phyloP scores from a whole-genome alignment of 2,797 vertebrate species.

The Anguilla anguilla region DNA sequence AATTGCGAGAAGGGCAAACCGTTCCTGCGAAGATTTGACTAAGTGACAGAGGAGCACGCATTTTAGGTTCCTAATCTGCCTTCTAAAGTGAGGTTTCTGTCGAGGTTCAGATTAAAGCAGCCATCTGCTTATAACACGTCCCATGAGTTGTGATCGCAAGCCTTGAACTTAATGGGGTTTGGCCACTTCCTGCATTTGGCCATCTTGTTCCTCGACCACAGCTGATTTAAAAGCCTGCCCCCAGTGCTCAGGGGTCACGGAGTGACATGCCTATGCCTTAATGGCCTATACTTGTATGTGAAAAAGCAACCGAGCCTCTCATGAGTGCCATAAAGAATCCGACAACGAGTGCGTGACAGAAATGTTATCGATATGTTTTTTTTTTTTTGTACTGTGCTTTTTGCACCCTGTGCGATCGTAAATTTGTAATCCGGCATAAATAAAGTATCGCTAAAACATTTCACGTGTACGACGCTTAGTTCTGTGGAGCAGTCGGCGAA shows the following conservation, averaged over 20 bases:
- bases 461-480: neutral
- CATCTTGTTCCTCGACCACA: neutral
- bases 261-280: constrained; percentile 29
- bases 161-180: constrained; percentile 13
- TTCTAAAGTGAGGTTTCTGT: neutral
- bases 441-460: neutral
- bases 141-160: neutral
- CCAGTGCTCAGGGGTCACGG: neutral
- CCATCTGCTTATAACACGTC: neutral
- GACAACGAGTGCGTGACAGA: neutral
- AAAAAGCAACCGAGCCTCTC: constrained; percentile 8
- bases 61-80: neutral
- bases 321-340: neutral
- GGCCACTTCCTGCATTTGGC: constrained; percentile 17
- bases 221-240: constrained; percentile 8
- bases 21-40: constrained; percentile 13
- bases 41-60: neutral
- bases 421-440: neutral
- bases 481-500: neutral
- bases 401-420: neutral
- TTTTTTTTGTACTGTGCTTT: neutral
- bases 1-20: constrained; percentile 15
- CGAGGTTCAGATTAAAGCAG: constrained; percentile 22
- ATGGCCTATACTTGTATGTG: neutral
- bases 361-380: neutral